Conservation (phyloP, 2,797 vertebrate species). For the Emys orbicularis region DNA sequence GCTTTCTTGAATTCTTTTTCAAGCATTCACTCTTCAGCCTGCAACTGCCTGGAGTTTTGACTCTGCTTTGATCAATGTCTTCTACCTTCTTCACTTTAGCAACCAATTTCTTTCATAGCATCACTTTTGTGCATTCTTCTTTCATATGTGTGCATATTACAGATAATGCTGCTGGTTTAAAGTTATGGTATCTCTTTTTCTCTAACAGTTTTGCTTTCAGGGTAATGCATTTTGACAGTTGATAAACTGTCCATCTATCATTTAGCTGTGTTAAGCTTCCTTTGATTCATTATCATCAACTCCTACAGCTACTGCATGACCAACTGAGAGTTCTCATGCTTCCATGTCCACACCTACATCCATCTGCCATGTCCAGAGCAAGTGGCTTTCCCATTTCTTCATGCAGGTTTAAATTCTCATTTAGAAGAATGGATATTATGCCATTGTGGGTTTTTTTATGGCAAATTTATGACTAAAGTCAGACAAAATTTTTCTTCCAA, state of each 20-base stretch:
- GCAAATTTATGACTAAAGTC: background rate
- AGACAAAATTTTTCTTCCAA: background rate
- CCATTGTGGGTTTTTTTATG: background rate
- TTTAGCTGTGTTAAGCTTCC: background rate
- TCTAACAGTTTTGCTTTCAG: background rate
- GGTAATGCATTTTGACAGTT: background rate
- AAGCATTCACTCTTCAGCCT: background rate
- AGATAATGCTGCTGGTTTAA: background rate
- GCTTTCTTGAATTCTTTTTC: background rate
- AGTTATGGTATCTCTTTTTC: background rate
- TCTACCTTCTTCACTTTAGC: background rate
- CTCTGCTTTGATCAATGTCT: background rate
- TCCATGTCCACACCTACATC: background rate
- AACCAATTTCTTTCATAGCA: background rate
- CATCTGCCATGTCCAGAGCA: background rate
- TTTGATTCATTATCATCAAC: background rate
- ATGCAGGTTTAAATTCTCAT: background rate
- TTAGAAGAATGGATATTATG: background rate
- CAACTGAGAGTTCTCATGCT: background rate
- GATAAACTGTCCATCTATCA: background rate
- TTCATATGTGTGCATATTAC: background rate
- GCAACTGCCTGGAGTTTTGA: background rate
- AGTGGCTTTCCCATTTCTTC: background rate
- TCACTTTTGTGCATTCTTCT: background rate
- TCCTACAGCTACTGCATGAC: background rate